Percentiles rank a stretch among this genome's conserved stretches.
Conservation (phyloP, 2,888 invertebrate genomes). For the Microctonus aethiopoides region DNA sequence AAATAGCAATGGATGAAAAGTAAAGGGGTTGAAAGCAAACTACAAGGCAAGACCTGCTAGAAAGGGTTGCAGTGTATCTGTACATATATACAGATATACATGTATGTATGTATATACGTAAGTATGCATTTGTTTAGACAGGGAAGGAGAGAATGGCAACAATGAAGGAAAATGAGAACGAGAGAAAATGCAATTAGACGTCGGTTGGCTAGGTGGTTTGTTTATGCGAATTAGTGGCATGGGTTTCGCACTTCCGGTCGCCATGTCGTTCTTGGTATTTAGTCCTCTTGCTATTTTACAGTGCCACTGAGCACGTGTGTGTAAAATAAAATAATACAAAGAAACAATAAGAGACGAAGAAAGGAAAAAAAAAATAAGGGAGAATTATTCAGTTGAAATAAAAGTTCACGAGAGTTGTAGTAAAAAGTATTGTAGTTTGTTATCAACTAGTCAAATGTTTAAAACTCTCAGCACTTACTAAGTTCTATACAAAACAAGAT, state of each 20-base stretch:
- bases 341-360: not conserved
- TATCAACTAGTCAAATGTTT: not conserved
- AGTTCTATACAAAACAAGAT: not conserved
- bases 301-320: not conserved
- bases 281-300: not conserved
- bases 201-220: conserved; percentile 46
- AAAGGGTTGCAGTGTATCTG: no score
- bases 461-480: not conserved
- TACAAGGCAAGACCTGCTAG: not conserved
- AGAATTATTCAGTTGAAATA: not conserved
- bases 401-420: not conserved
- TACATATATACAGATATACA: not conserved
- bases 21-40: not conserved
- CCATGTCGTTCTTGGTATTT: not conserved
- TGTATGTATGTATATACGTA: not conserved
- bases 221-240: conserved; percentile 47
- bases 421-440: not conserved
- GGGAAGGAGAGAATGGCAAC: conserved; percentile 25
- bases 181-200: conserved; percentile 50
- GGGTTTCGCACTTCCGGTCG: conserved; percentile 33
- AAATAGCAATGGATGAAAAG: conserved; percentile 35
- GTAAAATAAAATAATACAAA: not conserved
- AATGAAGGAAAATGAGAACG: conserved; percentile 34
- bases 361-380: not conserved
- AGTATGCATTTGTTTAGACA: not conserved